phyloP scores from a whole-genome alignment of 2,888 invertebrate genomes.

The Mythimna lalbum region DNA sequence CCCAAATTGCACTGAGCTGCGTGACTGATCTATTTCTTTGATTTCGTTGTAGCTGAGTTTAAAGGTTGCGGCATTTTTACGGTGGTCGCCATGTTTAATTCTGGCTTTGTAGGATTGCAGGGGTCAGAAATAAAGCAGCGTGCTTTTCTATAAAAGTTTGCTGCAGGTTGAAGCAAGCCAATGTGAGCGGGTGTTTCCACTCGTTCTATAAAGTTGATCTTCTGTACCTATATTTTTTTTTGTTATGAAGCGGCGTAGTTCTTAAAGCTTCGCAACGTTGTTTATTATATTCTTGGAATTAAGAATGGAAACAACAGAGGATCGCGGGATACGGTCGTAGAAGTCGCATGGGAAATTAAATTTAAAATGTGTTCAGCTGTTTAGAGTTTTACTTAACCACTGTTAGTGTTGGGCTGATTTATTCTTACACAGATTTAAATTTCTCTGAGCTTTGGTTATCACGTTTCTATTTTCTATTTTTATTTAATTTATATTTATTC shows the following conservation, averaged over 20 bases:
- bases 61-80: not conserved
- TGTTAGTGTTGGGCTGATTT: not conserved
- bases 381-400: slow-evolving; percentile 17
- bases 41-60: not conserved
- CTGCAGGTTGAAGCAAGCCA: not conserved
- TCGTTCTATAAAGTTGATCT: not conserved
- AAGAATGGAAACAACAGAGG: slow-evolving; percentile 44
- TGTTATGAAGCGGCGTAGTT: slow-evolving; percentile 14
- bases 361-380: slow-evolving; percentile 42
- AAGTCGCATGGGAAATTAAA: slow-evolving; percentile 55
- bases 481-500: no score
- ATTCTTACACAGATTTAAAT: not conserved
- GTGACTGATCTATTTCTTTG: not conserved
- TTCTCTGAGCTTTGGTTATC: not conserved
- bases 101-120: not conserved
- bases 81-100: not conserved
- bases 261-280: slow-evolving; percentile 44
- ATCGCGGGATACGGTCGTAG: slow-evolving; percentile 16
- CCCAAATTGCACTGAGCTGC: no score
- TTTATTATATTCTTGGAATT: slow-evolving; percentile 46
- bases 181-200: not conserved
- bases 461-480: no score
- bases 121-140: not conserved
- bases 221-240: not conserved
- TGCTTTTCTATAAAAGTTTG: not conserved